phyloP scores from a whole-genome alignment of 2,113 vertebrate genomes.

The Ptilonorhynchus violaceus region DNA sequence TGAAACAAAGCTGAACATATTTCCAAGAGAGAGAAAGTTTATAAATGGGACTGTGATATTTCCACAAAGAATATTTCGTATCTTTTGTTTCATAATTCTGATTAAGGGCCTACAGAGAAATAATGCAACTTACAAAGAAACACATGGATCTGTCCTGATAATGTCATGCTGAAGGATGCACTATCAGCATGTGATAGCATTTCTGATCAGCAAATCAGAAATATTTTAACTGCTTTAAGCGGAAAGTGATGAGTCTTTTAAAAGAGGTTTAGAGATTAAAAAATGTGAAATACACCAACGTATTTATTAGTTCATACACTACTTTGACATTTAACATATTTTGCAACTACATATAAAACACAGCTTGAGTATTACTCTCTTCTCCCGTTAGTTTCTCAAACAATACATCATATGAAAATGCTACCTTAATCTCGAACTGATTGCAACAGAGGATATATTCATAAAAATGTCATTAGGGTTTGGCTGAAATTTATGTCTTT shows the following conservation, averaged over 20 bases:
- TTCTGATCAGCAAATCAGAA: no score
- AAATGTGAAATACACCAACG: neutral
- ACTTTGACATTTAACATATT: neutral
- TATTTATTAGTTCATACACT: neutral
- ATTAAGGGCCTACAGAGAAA: neutral
- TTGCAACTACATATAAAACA: neutral
- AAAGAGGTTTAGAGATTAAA: neutral
- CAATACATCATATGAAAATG: neutral
- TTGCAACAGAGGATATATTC: neutral
- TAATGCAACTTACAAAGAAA: neutral
- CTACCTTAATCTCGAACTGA: neutral
- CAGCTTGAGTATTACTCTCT: neutral
- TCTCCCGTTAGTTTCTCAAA: neutral
- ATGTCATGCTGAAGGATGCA: rapidly evolving
- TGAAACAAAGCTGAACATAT: neutral
- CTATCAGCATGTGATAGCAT: no score
- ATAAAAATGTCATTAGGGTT: neutral
- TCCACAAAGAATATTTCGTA: neutral
- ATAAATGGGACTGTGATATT: neutral
- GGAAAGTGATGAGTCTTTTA: neutral
- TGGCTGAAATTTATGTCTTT: neutral
- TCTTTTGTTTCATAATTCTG: neutral
- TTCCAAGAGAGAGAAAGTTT: neutral
- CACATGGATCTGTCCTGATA: rapidly evolving
- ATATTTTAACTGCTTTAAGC: neutral